Evolutionary conservation across 2,113 vertebrate genomes (phyloP).

Genomic region (Tenrec ecaudatus): DNA sequence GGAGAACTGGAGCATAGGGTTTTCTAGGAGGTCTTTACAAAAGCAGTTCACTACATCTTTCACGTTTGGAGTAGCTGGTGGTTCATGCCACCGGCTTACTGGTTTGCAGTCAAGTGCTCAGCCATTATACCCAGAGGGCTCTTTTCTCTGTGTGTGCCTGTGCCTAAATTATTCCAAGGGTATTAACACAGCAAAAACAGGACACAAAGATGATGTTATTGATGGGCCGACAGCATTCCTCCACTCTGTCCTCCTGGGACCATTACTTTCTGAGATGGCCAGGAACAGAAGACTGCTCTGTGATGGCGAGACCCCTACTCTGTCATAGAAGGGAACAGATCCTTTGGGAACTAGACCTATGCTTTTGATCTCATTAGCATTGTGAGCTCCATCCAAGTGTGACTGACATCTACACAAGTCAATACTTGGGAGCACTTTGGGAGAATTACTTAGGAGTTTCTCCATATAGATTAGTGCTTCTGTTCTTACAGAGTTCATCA

Average conservation of each 20-base stretch:
- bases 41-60: not conserved
- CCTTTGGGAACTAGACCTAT: constrained; percentile 66
- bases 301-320: constrained; percentile 50
- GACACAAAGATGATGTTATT: constrained; percentile 30
- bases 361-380: constrained; percentile 78
- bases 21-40: not conserved
- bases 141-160: not conserved
- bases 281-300: constrained; percentile 64
- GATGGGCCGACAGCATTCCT: constrained; percentile 40
- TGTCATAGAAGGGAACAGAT: constrained; percentile 63
- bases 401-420: constrained; percentile 76
- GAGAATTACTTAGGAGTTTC: constrained; percentile 37
- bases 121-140: not conserved
- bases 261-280: constrained; percentile 41
- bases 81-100: not conserved
- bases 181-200: not conserved
- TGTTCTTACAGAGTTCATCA: constrained; percentile 53
- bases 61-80: not conserved
- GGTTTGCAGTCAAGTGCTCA: not conserved
- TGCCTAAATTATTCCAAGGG: constrained; percentile 61
- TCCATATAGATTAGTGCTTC: constrained; percentile 60
- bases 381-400: constrained; percentile 67
- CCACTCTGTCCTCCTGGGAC: constrained; percentile 53
- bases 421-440: constrained; percentile 66
- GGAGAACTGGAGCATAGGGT: not conserved